These are phyloP conservation scores for Ommatoiulus sabulosus DNA, from an alignment of 2,888 invertebrate species.

Conservation along the genomic window DNA sequence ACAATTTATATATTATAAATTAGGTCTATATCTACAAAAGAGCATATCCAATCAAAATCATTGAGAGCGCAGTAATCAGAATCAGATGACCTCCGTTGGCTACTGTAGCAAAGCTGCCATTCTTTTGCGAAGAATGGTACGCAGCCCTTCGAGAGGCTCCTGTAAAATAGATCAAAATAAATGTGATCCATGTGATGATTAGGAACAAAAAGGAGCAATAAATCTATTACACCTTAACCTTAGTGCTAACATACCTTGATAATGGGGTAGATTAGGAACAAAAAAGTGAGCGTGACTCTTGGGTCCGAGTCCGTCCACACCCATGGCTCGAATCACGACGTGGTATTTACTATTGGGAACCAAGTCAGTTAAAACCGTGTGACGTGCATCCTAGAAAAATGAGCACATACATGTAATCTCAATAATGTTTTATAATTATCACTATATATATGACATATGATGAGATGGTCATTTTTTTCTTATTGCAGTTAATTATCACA, in stretches of 20 bases:
- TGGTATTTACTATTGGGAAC: constrained; percentile 55
- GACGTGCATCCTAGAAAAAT: constrained; percentile 45
- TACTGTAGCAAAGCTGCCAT: neutral
- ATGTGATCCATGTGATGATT: neutral
- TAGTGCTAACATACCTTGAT: constrained; percentile 8
- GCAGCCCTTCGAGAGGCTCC: constrained; percentile 32
- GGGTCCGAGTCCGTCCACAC: constrained; percentile 52
- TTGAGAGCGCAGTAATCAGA: neutral
- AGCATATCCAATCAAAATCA: neutral
- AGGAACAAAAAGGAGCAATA: neutral
- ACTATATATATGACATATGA: too few relatives aligned
- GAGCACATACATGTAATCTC: neutral
- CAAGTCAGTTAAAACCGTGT: constrained; percentile 47
- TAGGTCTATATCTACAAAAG: constrained; percentile 37
- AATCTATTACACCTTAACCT: neutral
- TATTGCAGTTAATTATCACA: too few relatives aligned
- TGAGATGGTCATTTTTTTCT: too few relatives aligned
- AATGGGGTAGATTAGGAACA: constrained; percentile 51
- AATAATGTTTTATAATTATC: too few relatives aligned
- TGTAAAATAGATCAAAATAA: neutral
- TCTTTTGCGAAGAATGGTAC: constrained; percentile 27
- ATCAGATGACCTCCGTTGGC: neutral
- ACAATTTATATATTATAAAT: constrained; percentile 6
- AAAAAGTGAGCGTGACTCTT: constrained; percentile 54
- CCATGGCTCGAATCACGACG: constrained; percentile 52